A percentile compares a stretch with the other conserved stretches of the same genome.
Conservation (phyloP, 92 coral and sea anemone genomes). For the Pocillopora meandrina region DNA sequence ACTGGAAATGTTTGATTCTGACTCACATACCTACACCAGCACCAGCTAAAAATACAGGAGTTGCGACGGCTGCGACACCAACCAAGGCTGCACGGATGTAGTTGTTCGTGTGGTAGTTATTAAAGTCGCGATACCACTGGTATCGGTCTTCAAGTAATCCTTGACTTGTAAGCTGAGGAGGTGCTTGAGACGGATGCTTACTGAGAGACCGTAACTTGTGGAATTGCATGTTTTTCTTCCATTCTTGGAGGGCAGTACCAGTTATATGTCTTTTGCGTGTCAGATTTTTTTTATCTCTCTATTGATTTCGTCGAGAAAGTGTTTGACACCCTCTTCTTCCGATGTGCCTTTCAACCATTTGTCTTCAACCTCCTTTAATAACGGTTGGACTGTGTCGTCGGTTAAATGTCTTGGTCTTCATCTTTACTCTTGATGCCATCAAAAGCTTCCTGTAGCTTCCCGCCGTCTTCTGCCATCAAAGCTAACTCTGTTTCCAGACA, state of each 20-base stretch:
- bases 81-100: neutral
- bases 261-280: neutral
- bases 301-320: neutral
- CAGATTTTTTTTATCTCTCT: neutral
- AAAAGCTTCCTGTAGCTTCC: neutral
- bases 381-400: neutral
- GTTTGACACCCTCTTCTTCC: neutral
- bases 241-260: too few relatives aligned
- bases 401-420: neutral
- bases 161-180: too few relatives aligned
- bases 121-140: neutral
- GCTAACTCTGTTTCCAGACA: neutral
- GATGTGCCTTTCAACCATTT: too few relatives aligned
- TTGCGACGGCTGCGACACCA: neutral
- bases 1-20: too few relatives aligned
- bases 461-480: neutral
- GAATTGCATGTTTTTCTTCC: too few relatives aligned
- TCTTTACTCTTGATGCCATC: neutral
- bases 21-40: too few relatives aligned
- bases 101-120: neutral
- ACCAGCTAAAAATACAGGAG: too few relatives aligned
- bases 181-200: too few relatives aligned
- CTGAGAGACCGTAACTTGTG: too few relatives aligned
- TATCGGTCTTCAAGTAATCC: neutral
- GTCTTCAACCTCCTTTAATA: neutral